These are phyloP conservation scores for Spisula subtruncata DNA, from an alignment of 2,888 invertebrate genomes.

Conservation along the genomic window DNA sequence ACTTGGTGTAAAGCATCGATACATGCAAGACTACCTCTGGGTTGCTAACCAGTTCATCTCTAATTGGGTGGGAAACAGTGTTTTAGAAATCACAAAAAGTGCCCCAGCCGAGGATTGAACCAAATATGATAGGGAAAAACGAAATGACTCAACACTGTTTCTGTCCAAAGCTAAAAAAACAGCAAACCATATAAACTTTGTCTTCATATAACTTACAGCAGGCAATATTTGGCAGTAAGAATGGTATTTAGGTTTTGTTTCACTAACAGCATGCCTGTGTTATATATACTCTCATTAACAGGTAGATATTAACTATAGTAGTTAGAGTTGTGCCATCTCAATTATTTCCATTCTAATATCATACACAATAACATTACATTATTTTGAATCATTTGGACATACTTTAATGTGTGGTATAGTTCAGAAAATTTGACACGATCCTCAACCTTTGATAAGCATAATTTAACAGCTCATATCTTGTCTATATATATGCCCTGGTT, in stretches of 20 bases:
- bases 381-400: background rate
- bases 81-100: no score
- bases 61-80: no score
- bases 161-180: background rate
- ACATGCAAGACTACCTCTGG: no score
- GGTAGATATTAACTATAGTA: background rate
- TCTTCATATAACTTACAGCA: background rate
- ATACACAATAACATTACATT: background rate
- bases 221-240: background rate
- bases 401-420: background rate
- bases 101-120: no score
- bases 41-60: no score
- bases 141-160: no score
- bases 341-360: background rate
- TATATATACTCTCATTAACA: background rate
- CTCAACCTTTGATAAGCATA: no score
- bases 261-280: background rate
- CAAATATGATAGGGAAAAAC: no score
- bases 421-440: background rate
- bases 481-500: no score
- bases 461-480: no score
- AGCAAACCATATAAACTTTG: no score
- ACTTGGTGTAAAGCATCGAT: no score
- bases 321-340: constrained; percentile 4
- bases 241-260: background rate